Base-by-base conservation (phyloP, 2,113 vertebrate species). In the Thermophis baileyi region DNA sequence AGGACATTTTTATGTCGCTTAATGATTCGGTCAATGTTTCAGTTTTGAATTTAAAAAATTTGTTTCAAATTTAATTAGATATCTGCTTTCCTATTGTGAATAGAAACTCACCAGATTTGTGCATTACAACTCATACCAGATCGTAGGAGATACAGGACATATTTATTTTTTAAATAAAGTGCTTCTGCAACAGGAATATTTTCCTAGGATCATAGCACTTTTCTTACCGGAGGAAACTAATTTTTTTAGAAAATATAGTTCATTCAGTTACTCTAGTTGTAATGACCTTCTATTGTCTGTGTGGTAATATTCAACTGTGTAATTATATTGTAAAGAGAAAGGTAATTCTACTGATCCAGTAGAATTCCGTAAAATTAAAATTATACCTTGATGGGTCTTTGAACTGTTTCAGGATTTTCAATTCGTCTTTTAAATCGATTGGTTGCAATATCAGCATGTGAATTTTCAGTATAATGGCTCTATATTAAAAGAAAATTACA, bases 351-450 rank as follows among this genome's bases (percentile, higher is more conserved):
- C 92, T 53, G 27, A 27, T 88, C 6, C 1, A 74, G 24, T 51
- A 8, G 6, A 20, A 90, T 24, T 9, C 16, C 44, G n/a, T 6
- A 97, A 97, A 94, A 90, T 30, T 81, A 53, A 57, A 90, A 74
- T 24, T 89, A 89, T 98, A 98, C 97, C 97, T 98, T 98, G 91
- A 97, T 96, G 89, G 91, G 92, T 96, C 95, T 96, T 94, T 95
- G 96, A 95, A 96, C 93, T 85, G 91, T 93, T 95, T 94, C 95
- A 94, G 92, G 89, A 47, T 97, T 97, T 94, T 97, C 97, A 94
- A 91, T 63, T 87, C 94, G 95, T 94, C 93, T 96, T 94, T 95
- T 94, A 96, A 97, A 91, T 35, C 18, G 74, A 91, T 96, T 95
- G 63, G 96, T 91, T 93, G 93, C 74, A 90, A 94, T 95, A 25